Evolutionary conservation across 2,113 vertebrate species (phyloP), one percentile per base, ranked within the genome.

Genomic region (Rutilus rutilus): DNA sequence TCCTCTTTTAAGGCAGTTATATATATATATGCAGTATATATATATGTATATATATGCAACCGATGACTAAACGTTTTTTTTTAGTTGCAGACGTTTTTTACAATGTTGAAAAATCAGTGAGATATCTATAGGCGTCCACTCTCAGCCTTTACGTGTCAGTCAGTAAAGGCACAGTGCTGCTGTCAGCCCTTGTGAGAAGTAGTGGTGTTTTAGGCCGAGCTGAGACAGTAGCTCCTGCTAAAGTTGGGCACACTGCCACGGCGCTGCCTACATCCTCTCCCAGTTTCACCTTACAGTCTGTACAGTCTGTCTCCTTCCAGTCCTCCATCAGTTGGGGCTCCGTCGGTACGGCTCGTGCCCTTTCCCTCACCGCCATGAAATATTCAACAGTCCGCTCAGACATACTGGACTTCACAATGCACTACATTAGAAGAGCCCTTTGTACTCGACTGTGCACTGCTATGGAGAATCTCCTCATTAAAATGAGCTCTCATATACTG

Each of bases 311-410:
- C 84, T 76, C 81, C 65, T 77, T 76, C 52, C 57, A 69, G 67
- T 54, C 78, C 57, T 82, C 77, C 74, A 30, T 81, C 64, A 84
- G 81, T 73, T 86, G 83, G 77, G 78, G 65, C 67, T 54, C 52
- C 60, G 89, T 86, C 86, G 86, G 71, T 75, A 39, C 71, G 69
- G 65, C 45, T 67, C 50, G 25, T 60, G 52, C 84, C 36, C 73
- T 90, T 88, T 89, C 84, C 84, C 74, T 57, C 77, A 83, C 54
- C 57, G 42, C 21, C 87, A 88, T 90, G 75, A 89, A 90, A 90
- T 88, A 90, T 89, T 85, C 54, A 90, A 62, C 82, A 85, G 67
- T 47, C 30, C 33, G 33, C 77, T 78, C 69, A 64, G 75, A 87
- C 65, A 82, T 81, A 52, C 84, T 52, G 69, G 82, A 73, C 86